phyloP scores from a whole-genome alignment of 1,140 invertebrate species.

The Brachionus sp. region DNA sequence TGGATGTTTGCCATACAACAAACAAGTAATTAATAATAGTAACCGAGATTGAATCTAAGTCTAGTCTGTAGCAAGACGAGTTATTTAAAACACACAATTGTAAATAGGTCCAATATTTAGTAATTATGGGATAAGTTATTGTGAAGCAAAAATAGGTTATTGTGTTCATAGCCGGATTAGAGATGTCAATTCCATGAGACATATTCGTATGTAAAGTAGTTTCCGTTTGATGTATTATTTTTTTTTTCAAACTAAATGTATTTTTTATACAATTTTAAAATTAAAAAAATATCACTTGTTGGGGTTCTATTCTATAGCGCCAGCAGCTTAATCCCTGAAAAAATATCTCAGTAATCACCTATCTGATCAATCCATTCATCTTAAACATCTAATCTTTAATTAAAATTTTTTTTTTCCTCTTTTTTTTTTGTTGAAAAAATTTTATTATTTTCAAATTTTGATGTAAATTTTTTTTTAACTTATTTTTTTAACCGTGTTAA shows the following conservation, averaged over 20 bases:
- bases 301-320: not conserved
- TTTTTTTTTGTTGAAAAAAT: not conserved
- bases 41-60: not conserved
- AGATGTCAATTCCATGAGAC: not conserved
- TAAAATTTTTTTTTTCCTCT: not conserved
- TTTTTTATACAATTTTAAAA: not conserved
- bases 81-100: not conserved
- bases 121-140: not conserved
- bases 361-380: not conserved
- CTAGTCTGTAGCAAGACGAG: not conserved
- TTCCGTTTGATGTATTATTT: slow-evolving; percentile 8
- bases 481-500: slow-evolving; percentile 10
- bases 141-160: not conserved
- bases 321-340: not conserved
- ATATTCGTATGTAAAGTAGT: slow-evolving; percentile 3
- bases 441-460: not conserved
- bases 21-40: slow-evolving; percentile 31
- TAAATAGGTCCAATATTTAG: slow-evolving; percentile 9
- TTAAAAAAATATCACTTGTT: not conserved
- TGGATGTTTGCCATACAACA: not conserved
- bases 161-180: not conserved
- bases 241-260: not conserved
- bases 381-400: not conserved
- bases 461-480: slow-evolving; percentile 1
- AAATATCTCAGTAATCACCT: not conserved